Percentiles rank a stretch among this genome's conserved stretches.
phyloP scores from a whole-genome alignment of 1,140 invertebrate genomes.

The Augochlora pura region DNA sequence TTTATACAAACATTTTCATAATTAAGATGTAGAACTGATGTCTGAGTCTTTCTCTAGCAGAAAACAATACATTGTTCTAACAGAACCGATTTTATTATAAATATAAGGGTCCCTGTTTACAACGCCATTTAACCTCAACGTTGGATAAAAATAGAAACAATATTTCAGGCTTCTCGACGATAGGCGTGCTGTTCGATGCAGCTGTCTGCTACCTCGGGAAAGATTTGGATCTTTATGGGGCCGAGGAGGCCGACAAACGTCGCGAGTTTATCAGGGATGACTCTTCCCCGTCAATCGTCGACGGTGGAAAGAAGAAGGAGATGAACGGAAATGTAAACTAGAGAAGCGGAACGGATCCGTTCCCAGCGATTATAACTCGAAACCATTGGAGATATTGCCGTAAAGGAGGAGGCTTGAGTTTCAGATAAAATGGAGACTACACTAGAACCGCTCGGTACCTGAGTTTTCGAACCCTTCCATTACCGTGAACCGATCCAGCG shows the following conservation, averaged over 20 bases:
- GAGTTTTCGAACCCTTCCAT: constrained; percentile 26
- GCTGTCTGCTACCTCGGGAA: constrained; percentile 82
- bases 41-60: too few species aligned
- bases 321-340: constrained; percentile 57
- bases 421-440: background rate
- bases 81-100: too few species aligned
- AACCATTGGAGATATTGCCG: too few species aligned
- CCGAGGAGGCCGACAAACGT: constrained; percentile 77
- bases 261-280: constrained; percentile 71
- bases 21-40: too few species aligned
- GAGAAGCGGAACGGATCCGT: constrained; percentile 14
- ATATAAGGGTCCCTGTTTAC: too few species aligned
- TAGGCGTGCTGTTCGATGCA: constrained; percentile 82
- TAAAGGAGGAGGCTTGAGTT: constrained; percentile 6
- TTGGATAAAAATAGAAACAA: background rate
- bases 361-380: constrained; percentile 13
- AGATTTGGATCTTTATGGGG: constrained; percentile 82
- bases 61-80: too few species aligned
- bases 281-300: constrained; percentile 1
- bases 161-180: constrained; percentile 78
- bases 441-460: constrained; percentile 46
- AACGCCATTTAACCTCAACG: too few species aligned
- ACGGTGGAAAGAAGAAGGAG: constrained; percentile 48
- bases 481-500: constrained; percentile 11
- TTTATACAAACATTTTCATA: too few species aligned